Evolutionary conservation across 2,113 vertebrate genomes (phyloP), one percentile per base, ranked within the genome.

Genomic region (Urocynchramus pylzowi): DNA sequence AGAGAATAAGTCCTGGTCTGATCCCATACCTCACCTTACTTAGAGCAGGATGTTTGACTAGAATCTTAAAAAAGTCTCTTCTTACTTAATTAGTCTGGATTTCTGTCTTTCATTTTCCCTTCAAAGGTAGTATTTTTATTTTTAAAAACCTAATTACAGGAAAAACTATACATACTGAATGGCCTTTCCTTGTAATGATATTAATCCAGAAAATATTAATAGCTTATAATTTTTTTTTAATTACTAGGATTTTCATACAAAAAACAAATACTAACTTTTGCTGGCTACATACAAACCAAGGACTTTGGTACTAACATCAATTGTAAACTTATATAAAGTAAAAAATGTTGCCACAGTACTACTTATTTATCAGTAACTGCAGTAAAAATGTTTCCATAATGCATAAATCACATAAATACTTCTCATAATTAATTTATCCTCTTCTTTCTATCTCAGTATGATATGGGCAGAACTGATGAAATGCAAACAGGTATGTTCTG

Each of bases 401-500:
- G 30, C 13, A 90, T 84, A 95, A 86, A 95, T 80, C 69, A 60
- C 56, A 63, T 13, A 87, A 89, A 89, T 56, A 44, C 11, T 82
- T 84, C 73, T 96, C 52, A 91, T 94, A 78, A 95, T 82, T 91
- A 89, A 79, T 96, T 95, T 82, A 95, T 24, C 39, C 8, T 78
- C 23, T 67, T 65, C 28, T 75, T 39, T 80, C 28, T 16, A 45
- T 67, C 60, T 95, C 26, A 63, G 7, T 37, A 50, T 78, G 30
- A 73, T 80, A 86, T 33, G 26, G 39, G 6, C n/a, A 77, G 37
- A 93, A 76, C 7, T 90, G 65, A 90, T 74, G 80, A 90, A 77
- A 95, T 77, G 35, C 42, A 88, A 70, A 79, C 10, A 83, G 64
- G 81, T 54, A 31, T 5, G 10, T 16, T 80, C n/a, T 84, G 52